Base-by-base conservation (phyloP, 1,140 invertebrate genomes). In the Trichogramma pretiosum region DNA sequence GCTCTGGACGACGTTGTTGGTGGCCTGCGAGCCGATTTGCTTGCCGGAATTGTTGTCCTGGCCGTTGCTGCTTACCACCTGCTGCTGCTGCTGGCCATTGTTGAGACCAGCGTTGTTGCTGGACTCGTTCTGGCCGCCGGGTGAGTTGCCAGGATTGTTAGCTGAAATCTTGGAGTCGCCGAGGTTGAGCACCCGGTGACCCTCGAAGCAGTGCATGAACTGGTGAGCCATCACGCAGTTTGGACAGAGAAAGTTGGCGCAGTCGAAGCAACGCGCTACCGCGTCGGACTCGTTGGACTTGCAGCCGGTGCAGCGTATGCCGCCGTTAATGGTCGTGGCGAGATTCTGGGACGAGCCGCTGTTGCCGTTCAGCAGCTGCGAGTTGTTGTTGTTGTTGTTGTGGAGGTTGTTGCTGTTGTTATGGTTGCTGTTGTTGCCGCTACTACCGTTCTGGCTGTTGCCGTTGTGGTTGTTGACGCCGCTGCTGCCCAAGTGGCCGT, bases 121-220 rank as follows among this genome's bases (percentile, higher is more conserved):
- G 22, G 23, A 45, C 35, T 54, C 53, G 19, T 52, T 56, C 28
- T 42, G 41, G 21, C 40, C 34, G 37, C 41, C 44, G 17, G 38
- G 23, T 11, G 19, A 17, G 28, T 36, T 32, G 10, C 30, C 33
- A 14, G 18, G 18, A 24, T 47, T 32, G 53, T 54, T 16, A 52
- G 41, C 7, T n/a, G 74, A 72, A 35, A 76, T 59, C 50, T 76
- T 77, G 39, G 79, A 64, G 36, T 88, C 85, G n/a, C 74, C 76
- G 54, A 93, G 74, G 49, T 82, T 84, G 32, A 86, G 76, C 13
- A 96, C 88, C 14, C 89, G 82, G 71, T 98, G 95, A 24, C 92
- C 92, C 67, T 96, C 92, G 72, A 98, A 98, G 66, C 92, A 96
- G 66, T 96, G 91, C 93, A 98, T 98, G 66, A 89, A 96, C 69